Conservation (phyloP, 2,888 invertebrate species). For the Philonicus albiceps region DNA sequence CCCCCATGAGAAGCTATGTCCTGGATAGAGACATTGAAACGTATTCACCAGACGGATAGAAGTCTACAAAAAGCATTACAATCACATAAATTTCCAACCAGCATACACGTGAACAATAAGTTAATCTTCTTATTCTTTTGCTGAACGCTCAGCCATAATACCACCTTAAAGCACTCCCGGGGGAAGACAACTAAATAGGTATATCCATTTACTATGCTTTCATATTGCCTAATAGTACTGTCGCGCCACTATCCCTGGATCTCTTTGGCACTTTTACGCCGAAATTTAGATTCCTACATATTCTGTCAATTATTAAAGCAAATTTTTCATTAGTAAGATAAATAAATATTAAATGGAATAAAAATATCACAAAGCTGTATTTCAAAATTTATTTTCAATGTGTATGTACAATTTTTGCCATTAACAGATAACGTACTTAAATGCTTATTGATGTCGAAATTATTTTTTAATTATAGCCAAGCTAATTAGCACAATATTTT, state of each 20-base stretch:
- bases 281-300: neutral
- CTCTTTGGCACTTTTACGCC: neutral
- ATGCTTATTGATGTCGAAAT: no score
- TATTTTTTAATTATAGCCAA: no score
- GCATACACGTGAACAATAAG: slow-evolving; percentile 12
- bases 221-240: neutral
- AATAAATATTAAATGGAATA: no score
- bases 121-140: slow-evolving; percentile 36
- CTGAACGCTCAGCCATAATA: slow-evolving; percentile 25
- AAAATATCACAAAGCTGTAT: no score
- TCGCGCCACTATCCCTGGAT: no score
- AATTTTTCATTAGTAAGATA: no score
- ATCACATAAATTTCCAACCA: slow-evolving; percentile 4
- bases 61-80: neutral
- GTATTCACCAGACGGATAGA: slow-evolving; percentile 11
- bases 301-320: no score
- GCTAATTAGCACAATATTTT: no score
- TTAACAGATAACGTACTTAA: no score
- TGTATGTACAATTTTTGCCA: no score
- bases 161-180: neutral
- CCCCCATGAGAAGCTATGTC: neutral
- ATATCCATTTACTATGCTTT: neutral
- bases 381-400: no score
- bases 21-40: neutral
- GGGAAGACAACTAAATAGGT: neutral